Evolutionary conservation across 2,888 invertebrate genomes (phyloP).

Genomic region (Ischnus inquisitorius): DNA sequence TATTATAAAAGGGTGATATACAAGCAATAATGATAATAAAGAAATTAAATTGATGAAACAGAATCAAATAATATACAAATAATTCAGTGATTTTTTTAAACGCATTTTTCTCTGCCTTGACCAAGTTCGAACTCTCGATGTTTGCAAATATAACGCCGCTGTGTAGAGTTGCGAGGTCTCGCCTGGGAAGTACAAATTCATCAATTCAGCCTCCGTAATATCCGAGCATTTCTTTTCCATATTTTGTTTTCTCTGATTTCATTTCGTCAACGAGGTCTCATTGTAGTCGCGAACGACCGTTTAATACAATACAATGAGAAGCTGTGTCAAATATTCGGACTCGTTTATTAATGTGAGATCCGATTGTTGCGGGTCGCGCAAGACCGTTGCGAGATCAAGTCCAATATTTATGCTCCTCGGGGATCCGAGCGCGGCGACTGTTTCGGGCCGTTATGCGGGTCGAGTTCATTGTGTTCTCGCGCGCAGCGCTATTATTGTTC

Average conservation of each 20-base stretch:
- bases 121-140: too few relatives aligned
- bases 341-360: constrained; percentile 64
- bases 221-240: neutral
- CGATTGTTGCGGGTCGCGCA: constrained; percentile 37
- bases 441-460: constrained; percentile 51
- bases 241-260: constrained; percentile 1
- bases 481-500: neutral
- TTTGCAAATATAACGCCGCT: neutral
- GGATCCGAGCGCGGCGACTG: constrained; percentile 12
- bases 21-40: too few relatives aligned
- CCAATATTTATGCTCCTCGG: constrained; percentile 1
- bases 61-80: too few relatives aligned
- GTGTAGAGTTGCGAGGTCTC: neutral
- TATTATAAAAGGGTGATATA: neutral
- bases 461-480: constrained; percentile 21
- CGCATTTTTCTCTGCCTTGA: too few relatives aligned
- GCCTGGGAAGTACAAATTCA: neutral
- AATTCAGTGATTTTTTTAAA: too few relatives aligned
- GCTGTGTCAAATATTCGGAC: constrained; percentile 3
- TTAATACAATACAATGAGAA: neutral
- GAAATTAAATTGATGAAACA: too few relatives aligned
- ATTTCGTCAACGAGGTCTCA: neutral
- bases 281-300: neutral
- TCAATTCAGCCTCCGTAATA: neutral
- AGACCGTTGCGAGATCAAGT: constrained; percentile 36